Evolutionary conservation across 2,888 invertebrate species (phyloP).

Genomic region (Caenorhabditis sp.): DNA sequence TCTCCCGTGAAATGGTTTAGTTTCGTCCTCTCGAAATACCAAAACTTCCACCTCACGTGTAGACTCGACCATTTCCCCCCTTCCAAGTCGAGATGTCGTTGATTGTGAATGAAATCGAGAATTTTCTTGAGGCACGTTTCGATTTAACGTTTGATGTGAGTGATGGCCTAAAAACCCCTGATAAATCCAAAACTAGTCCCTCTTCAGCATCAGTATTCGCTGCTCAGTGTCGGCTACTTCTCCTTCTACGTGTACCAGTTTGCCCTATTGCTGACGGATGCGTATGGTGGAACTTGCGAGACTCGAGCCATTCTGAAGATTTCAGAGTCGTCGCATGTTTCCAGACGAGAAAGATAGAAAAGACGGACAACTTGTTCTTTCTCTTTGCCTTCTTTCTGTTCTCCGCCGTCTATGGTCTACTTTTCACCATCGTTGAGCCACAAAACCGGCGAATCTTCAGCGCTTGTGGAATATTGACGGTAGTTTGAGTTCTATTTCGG

Average conservation of each 20-base stretch:
- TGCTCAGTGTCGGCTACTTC: not conserved
- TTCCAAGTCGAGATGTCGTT: not conserved
- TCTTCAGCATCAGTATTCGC: not conserved
- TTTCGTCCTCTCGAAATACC: not conserved
- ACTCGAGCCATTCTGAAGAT: not conserved
- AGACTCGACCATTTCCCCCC: not conserved
- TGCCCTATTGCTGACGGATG: not conserved
- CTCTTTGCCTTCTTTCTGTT: not conserved
- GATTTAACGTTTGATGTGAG: not conserved
- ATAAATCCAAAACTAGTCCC: not conserved
- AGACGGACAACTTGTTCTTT: not conserved
- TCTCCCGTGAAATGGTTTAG: not conserved
- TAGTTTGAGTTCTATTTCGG: not conserved
- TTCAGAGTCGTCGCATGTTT: not conserved
- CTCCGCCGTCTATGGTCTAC: not conserved
- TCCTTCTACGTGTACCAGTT: not conserved
- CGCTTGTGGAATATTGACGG: slow-evolving; percentile 8
- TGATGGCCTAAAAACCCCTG: not conserved
- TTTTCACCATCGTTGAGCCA: not conserved
- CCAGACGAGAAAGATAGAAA: not conserved
- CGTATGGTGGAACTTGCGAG: not conserved
- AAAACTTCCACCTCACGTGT: not conserved
- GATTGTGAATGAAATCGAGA: not conserved
- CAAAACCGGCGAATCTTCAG: not conserved
- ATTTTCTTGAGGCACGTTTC: not conserved